A percentile compares a stretch with the other conserved stretches of the same genome.
These are phyloP conservation scores for Drosophila fulvimacula DNA, from an alignment of 2,888 invertebrate genomes.

Conservation along the genomic window DNA sequence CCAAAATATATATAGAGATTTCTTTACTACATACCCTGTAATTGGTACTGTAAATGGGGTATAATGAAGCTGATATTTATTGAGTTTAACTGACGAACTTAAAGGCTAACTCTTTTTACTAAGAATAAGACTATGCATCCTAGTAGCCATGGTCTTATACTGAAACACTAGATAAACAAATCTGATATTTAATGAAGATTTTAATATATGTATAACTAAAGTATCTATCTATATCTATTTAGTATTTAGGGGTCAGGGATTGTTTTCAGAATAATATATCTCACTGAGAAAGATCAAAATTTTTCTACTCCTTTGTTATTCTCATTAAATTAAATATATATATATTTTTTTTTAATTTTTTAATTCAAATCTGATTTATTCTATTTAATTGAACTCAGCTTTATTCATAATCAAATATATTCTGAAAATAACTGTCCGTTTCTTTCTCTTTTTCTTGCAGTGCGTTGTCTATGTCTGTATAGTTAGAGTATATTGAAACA, in stretches of 20 bases:
- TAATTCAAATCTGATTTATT: too few species aligned
- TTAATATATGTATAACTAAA: too few species aligned
- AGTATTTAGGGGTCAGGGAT: too few species aligned
- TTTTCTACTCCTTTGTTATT: not conserved
- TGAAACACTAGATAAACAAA: not conserved
- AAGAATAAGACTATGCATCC: too few species aligned
- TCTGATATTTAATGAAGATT: not conserved
- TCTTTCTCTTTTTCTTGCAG: not conserved
- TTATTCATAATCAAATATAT: not conserved
- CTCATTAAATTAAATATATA: not conserved
- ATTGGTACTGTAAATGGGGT: not conserved
- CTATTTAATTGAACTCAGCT: too few species aligned
- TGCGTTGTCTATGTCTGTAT: not conserved
- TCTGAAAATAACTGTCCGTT: not conserved
- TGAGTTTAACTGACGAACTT: not conserved
- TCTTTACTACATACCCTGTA: conserved; percentile 14
- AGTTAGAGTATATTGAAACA: not conserved
- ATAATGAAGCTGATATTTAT: not conserved
- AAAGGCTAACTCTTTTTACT: not conserved
- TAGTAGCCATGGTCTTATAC: not conserved
- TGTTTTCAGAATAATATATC: too few species aligned
- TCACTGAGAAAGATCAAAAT: too few species aligned
- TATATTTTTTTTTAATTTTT: too few species aligned
- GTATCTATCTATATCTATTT: too few species aligned
- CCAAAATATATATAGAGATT: not conserved